Base-by-base conservation (phyloP, 2,797 vertebrate species). In the Botia kubotai region DNA sequence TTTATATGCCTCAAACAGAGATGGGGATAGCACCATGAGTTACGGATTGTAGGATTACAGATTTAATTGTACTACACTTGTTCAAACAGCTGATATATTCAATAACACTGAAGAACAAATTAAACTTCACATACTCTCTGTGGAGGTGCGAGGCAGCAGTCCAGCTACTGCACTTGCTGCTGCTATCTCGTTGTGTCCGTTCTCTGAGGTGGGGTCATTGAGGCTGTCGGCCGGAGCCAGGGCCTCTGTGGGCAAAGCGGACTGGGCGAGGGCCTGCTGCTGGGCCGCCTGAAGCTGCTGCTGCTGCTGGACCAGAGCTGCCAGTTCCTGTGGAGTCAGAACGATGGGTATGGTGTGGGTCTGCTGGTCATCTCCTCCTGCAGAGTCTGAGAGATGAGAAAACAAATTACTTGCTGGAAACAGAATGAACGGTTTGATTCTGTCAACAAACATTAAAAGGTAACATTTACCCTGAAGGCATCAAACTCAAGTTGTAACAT, bases 171-270 rank as follows among this genome's bases (percentile, higher is more conserved):
- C 93, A 75, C 92, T 94, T 63, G 95, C 93, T 65, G 94, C 95
- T 0, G 95, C 92, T 85, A 97, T 93, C 77, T 97, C 96, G 0
- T 92, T 93, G 86, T 97, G 96, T 12, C 96, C 96, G 12, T 97
- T 95, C 87, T 97, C 96, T 0, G 95, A 95, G 10, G 95, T 90
- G 0, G 96, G 96, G 84, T 97, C 97, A 2, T 97, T 98, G 84
- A 97, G 96, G 90, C 97, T 98, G 89, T 97, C 97, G 0, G 97
- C 97, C 0, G 97, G 97, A 17, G 96, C 97, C 48, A 98, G 92
- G n/a, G 95, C 96, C 81, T 97, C 97, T 0, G 96, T 97, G 69
- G 96, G 96, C 72, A 97, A 83, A 82, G 85, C 90, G 0, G 90
- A 76, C 48, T 85, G 83, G 36, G 90, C 87, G 0, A 84, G 50